phyloP scores from a whole-genome alignment of 2,797 vertebrate species.

The Dendrocincla tyrannina region DNA sequence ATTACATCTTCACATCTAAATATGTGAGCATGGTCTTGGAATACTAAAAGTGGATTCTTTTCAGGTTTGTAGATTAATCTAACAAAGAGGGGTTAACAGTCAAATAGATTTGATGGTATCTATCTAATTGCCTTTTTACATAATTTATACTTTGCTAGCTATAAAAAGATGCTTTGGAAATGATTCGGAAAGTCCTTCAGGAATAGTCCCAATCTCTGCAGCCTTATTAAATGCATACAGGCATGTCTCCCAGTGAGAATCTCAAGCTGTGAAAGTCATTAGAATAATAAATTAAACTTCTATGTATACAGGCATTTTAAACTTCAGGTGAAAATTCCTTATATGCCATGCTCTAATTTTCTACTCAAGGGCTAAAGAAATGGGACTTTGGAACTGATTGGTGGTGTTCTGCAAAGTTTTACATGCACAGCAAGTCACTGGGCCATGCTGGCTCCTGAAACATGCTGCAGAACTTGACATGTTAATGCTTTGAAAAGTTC shows the following conservation, averaged over 20 bases:
- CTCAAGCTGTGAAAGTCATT: conserved; percentile 81
- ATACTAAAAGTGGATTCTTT: conserved; percentile 46
- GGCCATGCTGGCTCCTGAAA: conserved; percentile 8
- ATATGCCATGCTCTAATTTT: conserved; percentile 67
- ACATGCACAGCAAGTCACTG: conserved; percentile 2
- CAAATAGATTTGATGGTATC: conserved; percentile 54
- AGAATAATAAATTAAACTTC: conserved; percentile 82
- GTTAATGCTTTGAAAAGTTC: neutral
- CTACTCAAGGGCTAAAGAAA: conserved; percentile 42
- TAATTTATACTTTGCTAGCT: conserved; percentile 67
- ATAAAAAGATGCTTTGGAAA: conserved; percentile 76
- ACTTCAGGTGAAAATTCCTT: conserved; percentile 71
- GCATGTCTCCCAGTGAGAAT: conserved; percentile 74
- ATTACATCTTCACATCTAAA: conserved; percentile 18
- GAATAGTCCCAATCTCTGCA: conserved; percentile 73
- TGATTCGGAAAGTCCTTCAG: conserved; percentile 67
- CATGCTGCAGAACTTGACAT: conserved; percentile 13
- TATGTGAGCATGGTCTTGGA: conserved; percentile 13
- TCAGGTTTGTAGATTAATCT: conserved; percentile 42
- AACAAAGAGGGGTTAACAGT: conserved; percentile 63
- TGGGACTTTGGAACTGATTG: neutral
- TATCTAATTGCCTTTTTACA: conserved; percentile 65
- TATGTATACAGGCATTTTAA: conserved; percentile 69
- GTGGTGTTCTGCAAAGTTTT: conserved; percentile 49
- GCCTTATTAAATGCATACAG: conserved; percentile 77